Evolutionary conservation across 2,113 vertebrate species (phyloP).

Genomic region (Morone saxatilis): DNA sequence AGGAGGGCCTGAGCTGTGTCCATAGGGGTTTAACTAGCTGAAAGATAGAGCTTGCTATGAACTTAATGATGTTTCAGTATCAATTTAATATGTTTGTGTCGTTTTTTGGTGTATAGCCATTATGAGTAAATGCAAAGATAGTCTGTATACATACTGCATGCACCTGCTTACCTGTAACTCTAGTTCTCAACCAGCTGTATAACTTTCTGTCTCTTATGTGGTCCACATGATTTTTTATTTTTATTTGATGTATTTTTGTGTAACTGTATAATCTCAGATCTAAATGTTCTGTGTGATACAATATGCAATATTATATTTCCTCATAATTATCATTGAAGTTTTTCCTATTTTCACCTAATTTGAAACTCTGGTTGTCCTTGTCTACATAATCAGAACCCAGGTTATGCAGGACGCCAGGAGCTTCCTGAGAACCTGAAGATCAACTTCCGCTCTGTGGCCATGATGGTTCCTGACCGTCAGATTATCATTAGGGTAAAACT

Average conservation of each 20-base stretch:
- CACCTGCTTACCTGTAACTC: neutral
- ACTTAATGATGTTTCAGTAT: slow-evolving; percentile 10
- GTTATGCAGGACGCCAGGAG: slow-evolving; percentile 96
- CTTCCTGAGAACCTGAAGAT: slow-evolving; percentile 98
- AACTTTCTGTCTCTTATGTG: neutral
- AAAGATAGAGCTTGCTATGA: slow-evolving; percentile 4
- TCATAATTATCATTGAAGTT: neutral
- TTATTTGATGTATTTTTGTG: neutral
- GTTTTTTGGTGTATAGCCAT: neutral
- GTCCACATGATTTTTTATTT: neutral
- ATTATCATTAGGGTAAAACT: slow-evolving; percentile 97
- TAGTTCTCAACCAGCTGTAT: neutral
- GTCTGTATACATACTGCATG: neutral
- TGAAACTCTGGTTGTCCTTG: neutral
- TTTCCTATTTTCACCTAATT: neutral
- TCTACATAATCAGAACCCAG: slow-evolving; percentile 89
- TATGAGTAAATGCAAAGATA: neutral
- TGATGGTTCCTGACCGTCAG: slow-evolving; percentile 98
- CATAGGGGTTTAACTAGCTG: slow-evolving; percentile 18
- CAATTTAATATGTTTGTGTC: neutral
- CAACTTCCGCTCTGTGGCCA: slow-evolving; percentile 96
- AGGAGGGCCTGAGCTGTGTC: slow-evolving; percentile 10
- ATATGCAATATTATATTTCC: neutral
- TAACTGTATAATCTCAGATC: neutral
- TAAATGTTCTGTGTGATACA: neutral